Percentiles rank a stretch among this genome's conserved stretches.
Conservation (phyloP, 2,888 invertebrate genomes). For the Epistrophe eligans region DNA sequence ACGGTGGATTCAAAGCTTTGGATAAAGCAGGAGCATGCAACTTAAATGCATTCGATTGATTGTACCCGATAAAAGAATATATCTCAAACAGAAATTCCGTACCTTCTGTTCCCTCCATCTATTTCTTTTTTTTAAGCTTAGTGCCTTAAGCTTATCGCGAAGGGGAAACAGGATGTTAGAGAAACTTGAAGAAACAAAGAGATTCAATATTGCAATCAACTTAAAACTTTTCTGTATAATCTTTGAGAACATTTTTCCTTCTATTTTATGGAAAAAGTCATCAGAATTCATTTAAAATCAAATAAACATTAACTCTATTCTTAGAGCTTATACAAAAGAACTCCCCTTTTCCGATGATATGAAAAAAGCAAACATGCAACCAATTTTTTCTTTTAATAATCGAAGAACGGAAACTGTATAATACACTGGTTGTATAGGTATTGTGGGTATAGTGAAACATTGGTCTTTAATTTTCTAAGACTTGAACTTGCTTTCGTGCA, state of each 20-base stretch:
- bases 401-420: not conserved
- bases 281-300: slow-evolving; percentile 16
- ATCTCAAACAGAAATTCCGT: too few species aligned
- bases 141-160: too few species aligned
- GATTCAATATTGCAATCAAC: not conserved
- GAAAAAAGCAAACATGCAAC: slow-evolving; percentile 16
- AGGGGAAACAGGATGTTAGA: too few species aligned
- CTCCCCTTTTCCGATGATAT: not conserved
- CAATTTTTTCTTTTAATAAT: not conserved
- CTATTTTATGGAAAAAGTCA: not conserved
- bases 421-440: not conserved
- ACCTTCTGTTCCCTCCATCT: too few species aligned
- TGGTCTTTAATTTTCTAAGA: not conserved
- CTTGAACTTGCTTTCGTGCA: not conserved
- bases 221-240: not conserved
- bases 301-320: not conserved
- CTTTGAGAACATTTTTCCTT: too few species aligned
- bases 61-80: too few species aligned
- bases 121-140: too few species aligned
- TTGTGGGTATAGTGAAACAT: not conserved
- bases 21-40: too few species aligned
- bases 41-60: too few species aligned
- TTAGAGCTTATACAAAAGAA: not conserved
- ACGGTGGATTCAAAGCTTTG: too few species aligned
- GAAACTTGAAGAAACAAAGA: not conserved